A percentile compares a stretch with the other conserved stretches of the same genome.
Conservation (phyloP, 1,140 invertebrate genomes). For the Oppia nitens region DNA sequence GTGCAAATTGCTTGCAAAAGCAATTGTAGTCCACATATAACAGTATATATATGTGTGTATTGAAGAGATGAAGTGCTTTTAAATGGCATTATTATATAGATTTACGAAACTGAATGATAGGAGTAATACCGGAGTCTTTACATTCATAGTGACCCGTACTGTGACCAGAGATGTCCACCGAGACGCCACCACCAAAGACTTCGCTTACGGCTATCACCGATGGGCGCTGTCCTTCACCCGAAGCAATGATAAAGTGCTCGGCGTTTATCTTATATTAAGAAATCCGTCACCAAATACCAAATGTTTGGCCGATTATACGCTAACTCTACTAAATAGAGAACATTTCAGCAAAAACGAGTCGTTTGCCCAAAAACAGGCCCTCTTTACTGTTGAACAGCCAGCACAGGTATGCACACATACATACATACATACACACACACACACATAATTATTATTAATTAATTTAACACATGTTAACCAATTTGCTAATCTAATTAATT, state of each 20-base stretch:
- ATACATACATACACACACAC: too few species aligned
- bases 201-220: constrained; percentile 62
- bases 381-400: constrained; percentile 7
- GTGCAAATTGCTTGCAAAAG: background rate
- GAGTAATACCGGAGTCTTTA: constrained; percentile 51
- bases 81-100: constrained; percentile 64
- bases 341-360: constrained; percentile 69
- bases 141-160: constrained; percentile 55
- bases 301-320: constrained; percentile 63
- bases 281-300: constrained; percentile 27
- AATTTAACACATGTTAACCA: too few species aligned
- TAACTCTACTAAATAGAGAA: constrained; percentile 64
- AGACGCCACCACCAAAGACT: constrained; percentile 64
- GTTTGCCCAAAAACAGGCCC: constrained; percentile 54
- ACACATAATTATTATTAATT: too few species aligned
- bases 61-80: background rate
- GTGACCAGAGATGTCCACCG: constrained; percentile 59
- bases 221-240: constrained; percentile 72
- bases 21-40: background rate
- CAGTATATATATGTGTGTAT: too few species aligned
- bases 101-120: constrained; percentile 66
- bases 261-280: constrained; percentile 61
- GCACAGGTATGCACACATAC: constrained; percentile 12
- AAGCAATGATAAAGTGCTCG: constrained; percentile 51
- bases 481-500: too few species aligned